Evolutionary conservation across 2,888 invertebrate species (phyloP).

Genomic region (Leptopilina syphax): DNA sequence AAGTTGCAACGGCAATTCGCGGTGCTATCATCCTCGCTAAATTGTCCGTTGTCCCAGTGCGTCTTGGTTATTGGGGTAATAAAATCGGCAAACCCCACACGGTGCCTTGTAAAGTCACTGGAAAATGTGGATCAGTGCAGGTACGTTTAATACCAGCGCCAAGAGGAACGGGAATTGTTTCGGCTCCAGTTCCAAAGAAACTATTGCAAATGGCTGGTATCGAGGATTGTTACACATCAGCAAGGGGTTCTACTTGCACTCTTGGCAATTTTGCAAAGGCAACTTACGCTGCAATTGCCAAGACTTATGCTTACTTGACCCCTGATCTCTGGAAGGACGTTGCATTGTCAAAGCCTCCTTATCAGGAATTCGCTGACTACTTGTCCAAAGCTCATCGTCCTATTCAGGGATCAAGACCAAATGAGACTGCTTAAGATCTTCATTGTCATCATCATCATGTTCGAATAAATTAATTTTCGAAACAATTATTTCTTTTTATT

Average conservation of each 20-base stretch:
- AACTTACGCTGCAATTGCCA: conserved; percentile 98
- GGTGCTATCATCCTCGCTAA: conserved; percentile 99
- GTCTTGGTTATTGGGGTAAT: conserved; percentile 99
- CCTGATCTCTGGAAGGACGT: conserved; percentile 99
- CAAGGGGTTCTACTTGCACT: conserved; percentile 98
- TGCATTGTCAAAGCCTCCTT: conserved; percentile 94
- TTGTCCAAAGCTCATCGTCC: conserved; percentile 83
- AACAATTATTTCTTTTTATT: too few relatives aligned
- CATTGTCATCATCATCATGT: too few relatives aligned
- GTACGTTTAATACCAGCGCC: conserved; percentile 99
- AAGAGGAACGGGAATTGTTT: conserved; percentile 99
- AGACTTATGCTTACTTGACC: conserved; percentile 98
- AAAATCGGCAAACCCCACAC: conserved; percentile 99
- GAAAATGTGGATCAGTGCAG: conserved; percentile 99
- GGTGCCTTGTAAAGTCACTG: conserved; percentile 99
- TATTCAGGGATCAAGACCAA: conserved; percentile 73
- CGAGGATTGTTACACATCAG: conserved; percentile 99
- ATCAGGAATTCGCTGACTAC: conserved; percentile 96
- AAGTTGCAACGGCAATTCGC: conserved; percentile 99
- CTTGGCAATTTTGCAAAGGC: conserved; percentile 99
- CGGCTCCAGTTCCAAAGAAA: conserved; percentile 99
- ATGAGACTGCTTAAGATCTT: conserved; percentile 64
- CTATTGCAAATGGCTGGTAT: conserved; percentile 99
- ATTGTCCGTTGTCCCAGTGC: conserved; percentile 97
- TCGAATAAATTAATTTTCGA: too few relatives aligned